These are phyloP conservation scores for Dolichopus griseipennis DNA, from an alignment of 2,888 invertebrate genomes.

Conservation along the genomic window DNA sequence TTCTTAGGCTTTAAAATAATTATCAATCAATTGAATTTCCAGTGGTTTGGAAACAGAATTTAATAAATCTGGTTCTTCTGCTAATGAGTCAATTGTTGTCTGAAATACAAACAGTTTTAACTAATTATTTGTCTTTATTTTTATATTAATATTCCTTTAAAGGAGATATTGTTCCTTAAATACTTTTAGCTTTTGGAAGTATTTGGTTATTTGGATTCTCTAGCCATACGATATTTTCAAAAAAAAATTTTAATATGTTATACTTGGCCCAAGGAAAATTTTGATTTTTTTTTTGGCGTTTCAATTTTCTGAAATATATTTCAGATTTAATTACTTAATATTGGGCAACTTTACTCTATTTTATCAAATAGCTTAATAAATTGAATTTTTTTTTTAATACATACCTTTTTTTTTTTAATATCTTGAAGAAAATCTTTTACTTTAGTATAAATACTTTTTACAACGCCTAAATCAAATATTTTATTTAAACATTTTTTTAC, in stretches of 20 bases:
- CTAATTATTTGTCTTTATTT: not conserved
- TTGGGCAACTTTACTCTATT: too few species aligned
- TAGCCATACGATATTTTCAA: slow-evolving; percentile 36
- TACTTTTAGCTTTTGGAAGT: slow-evolving; percentile 31
- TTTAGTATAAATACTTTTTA: slow-evolving; percentile 32
- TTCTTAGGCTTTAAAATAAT: slow-evolving; percentile 34
- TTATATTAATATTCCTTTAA: slow-evolving; percentile 30
- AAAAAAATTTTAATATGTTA: slow-evolving; percentile 36
- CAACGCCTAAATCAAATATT: slow-evolving; percentile 32
- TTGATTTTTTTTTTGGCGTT: slow-evolving; percentile 31
- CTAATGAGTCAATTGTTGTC: slow-evolving; percentile 39
- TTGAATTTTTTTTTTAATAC: not conserved
- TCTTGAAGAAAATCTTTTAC: slow-evolving; percentile 28
- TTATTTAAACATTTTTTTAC: slow-evolving; percentile 29
- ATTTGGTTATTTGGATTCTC: slow-evolving; percentile 34
- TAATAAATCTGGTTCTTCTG: slow-evolving; percentile 38
- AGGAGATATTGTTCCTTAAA: slow-evolving; percentile 34
- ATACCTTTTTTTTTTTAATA: not conserved
- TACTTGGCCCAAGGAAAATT: slow-evolving; percentile 38
- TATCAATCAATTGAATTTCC: slow-evolving; percentile 35
- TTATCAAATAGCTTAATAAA: not conserved
- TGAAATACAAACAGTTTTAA: slow-evolving; percentile 16
- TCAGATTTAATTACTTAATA: too few species aligned
- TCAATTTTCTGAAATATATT: slow-evolving; percentile 26
- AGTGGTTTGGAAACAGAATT: slow-evolving; percentile 30